These are phyloP conservation scores for Fragum sueziense DNA, from an alignment of 2,888 invertebrate genomes.

Conservation along the genomic window DNA sequence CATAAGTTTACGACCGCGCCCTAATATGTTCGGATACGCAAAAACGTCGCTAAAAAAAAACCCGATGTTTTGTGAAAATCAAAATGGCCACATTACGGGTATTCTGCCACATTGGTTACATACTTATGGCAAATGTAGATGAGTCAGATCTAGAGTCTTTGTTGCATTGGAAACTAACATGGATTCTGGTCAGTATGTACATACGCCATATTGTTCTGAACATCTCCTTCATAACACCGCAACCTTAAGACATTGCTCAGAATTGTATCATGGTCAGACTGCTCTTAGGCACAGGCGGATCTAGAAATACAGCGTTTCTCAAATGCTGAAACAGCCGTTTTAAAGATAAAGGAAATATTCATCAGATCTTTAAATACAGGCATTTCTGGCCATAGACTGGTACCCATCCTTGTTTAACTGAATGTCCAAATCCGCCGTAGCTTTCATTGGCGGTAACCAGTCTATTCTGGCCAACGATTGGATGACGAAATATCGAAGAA, in stretches of 20 bases:
- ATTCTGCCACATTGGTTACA: too few relatives aligned
- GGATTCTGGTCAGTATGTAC: background rate
- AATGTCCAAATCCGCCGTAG: too few relatives aligned
- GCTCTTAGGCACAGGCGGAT: too few relatives aligned
- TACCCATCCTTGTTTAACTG: background rate
- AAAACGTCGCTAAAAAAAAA: too few relatives aligned
- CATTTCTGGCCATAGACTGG: background rate
- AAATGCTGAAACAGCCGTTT: background rate
- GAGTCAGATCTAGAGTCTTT: background rate
- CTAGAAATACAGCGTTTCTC: background rate
- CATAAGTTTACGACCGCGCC: too few relatives aligned
- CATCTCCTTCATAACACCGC: background rate
- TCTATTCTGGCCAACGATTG: too few relatives aligned
- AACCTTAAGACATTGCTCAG: too few relatives aligned
- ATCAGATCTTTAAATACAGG: background rate
- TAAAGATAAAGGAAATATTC: background rate
- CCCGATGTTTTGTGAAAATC: too few relatives aligned
- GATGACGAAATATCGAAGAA: background rate
- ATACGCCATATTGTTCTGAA: background rate
- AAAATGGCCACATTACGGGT: too few relatives aligned
- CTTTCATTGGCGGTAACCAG: too few relatives aligned
- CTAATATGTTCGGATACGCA: too few relatives aligned
- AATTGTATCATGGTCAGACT: too few relatives aligned
- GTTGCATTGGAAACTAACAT: background rate
- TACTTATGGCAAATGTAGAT: background rate